phyloP scores from a whole-genome alignment of 2,888 invertebrate genomes.

The Mesorhabditis belari region DNA sequence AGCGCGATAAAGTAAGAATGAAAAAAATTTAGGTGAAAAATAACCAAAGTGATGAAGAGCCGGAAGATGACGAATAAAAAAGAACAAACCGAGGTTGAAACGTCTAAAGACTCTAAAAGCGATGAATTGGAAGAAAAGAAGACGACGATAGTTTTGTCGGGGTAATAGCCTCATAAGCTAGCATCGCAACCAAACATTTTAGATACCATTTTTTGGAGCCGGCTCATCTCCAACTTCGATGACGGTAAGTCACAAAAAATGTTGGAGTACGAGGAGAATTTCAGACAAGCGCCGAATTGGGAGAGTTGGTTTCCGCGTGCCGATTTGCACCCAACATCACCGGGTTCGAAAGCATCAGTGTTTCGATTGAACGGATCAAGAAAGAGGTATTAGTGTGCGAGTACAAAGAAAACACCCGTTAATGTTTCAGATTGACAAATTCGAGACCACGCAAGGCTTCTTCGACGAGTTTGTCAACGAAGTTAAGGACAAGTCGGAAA shows the following conservation, averaged over 20 bases:
- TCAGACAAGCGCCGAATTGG: neutral
- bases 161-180: no score
- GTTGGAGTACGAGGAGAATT: neutral
- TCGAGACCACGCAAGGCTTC: conserved; percentile 6
- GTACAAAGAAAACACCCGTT: neutral
- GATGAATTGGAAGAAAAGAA: neutral
- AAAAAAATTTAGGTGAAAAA: neutral
- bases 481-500: conserved; percentile 1
- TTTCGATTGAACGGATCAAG: neutral
- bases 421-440: conserved; percentile 2
- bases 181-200: no score
- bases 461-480: conserved; percentile 7
- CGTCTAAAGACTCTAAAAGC: neutral
- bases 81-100: no score
- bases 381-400: neutral
- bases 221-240: neutral
- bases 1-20: neutral
- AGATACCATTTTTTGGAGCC: neutral
- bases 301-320: neutral
- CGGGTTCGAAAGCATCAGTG: neutral
- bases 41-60: neutral
- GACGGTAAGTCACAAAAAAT: no score
- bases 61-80: neutral
- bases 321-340: neutral
- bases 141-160: neutral